Evolutionary conservation across 2,888 invertebrate species (phyloP), one percentile per base, ranked within the genome.

Genomic region (Scrobipalpa costella): DNA sequence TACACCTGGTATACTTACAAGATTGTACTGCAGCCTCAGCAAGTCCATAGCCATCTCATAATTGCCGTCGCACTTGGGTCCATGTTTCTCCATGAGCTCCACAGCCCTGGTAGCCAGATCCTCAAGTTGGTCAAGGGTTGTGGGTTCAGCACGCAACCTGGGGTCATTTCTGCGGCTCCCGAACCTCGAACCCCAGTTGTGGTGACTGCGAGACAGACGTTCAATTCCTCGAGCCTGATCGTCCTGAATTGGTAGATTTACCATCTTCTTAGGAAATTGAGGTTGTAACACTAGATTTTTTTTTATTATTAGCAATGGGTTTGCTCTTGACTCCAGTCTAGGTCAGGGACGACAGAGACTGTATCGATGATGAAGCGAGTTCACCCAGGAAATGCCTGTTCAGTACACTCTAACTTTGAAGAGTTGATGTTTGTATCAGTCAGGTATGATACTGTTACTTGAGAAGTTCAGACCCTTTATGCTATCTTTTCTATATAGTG

Each of bases 1-100:
- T n/a, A n/a, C n/a, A n/a, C n/a, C n/a, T 27, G 27, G 27, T n/a
- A 47, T 47, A 67, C 69, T 78, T 69, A 83, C 83, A 64, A 83
- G 69, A 67, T 84, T 84, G 62, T 83, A 79, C 66, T 84, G 80
- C 17, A 69, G 64, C 49, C 86, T 71, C 44, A 85, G 65, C n/a
- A 83, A 70, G 61, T 80, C 81, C 81, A 85, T 83, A 0, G 75
- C 81, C 49, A 62, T 67, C 0, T 69, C 44, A 61, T 71, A 80
- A 63, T 78, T 77, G 3, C 67, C 34, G 19, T 75, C 69, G 0
- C 73, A 73, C 66, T 71, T 75, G 0, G 72, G 67, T 1, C 63
- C 65, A 63, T 81, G 71, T 62, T 71, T 83, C 66, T 80, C 78
- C 80, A 83, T 83, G 1, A 83, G 63, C 3, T 68, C 57, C 0